Base-by-base conservation (phyloP, 2,888 invertebrate genomes). In the Eupeodes latifasciatus region DNA sequence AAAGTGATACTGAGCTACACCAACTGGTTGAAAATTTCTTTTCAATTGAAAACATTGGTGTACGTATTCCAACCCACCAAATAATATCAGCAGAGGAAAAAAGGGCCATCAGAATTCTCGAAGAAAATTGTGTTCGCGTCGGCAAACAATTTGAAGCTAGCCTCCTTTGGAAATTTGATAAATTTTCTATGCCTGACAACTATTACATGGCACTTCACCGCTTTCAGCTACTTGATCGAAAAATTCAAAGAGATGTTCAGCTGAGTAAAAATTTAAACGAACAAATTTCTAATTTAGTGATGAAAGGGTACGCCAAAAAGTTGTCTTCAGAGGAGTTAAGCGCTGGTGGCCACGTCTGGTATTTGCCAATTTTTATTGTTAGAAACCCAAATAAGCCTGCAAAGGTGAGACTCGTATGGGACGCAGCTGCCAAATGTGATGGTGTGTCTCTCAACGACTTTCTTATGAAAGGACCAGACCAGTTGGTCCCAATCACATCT, bases 331-430 rank as follows among this genome's bases (percentile, higher is more conserved):
- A n/a, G 74, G 85, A 83, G 40, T 19, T 74, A 7, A 53, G n/a
- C 27, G 40, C 27, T 10, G 67, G 14, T 14, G 71, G 64, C n/a
- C 49, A 55, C 1, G 69, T 80, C 9, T 90, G 89, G 90, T 89
- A 89, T 78, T 51, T 90, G 19, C 90, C 89, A 49, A 89, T 86
- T 44, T 90, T 89, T 78, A 75, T 80, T 0, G 76, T 83, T 0
- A 62, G 10, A 53, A 90, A 89, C 27, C 87, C 90, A 7, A 91
- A 91, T 36, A 91, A 92, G 72, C 90, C 89, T 3, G 85, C 81
- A 51, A 90, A 90, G 75, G 47, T 91, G 2, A 83, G 91, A 51
- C 61, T 92, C 6, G 92, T 92, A 0, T 92, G 88, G 88, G 92
- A 92, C 81, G 92, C 92, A 1, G 92, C 92, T 6, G 92, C 19